Base-by-base conservation (phyloP, 1,140 invertebrate species). In the Formica exsecta region DNA sequence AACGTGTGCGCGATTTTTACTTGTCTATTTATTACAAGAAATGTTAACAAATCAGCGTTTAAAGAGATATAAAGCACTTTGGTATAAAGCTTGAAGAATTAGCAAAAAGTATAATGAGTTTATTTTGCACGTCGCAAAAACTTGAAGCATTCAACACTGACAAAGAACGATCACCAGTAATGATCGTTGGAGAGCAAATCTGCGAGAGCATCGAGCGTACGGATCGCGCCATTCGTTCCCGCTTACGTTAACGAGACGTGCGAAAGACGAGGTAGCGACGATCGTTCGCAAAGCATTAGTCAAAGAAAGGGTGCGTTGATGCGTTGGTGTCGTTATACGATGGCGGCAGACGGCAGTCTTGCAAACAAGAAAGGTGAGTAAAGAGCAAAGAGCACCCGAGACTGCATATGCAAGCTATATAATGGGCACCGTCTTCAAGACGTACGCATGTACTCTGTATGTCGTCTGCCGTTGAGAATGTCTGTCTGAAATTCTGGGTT, bases 221-320 rank as follows among this genome's bases (percentile, higher is more conserved):
- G 70, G 65, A 36, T 80, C 71, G 44, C 71, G 65, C 25, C 59
- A 64, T 85, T 51, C 65, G 68, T 25, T 70, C 71, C 29, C 29
- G 29, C 51, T 71, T 57, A 64, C 25, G 74, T 57, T 90, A 90
- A 90, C 88, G 70, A 89, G 88, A 61, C 73, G 62, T 68, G 79
- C 66, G 77, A 89, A 79, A 74, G 86, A 77, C 66, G 85, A 70
- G 74, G 74, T 71, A 51, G 70, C 86, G 62, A 90, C 81, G 76
- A 71, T 57, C 62, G 61, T 57, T 16, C 32, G 41, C 48, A 75
- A 75, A 41, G 74, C 89, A 80, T 88, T 54, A 62, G 57, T 80
- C 86, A 88, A 86, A 87, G 87, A 85, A 89, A 91, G 79, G 87
- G 77, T 87, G 44, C 86, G 86, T 84, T 79, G 77, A 88, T 87